Percentiles rank a stretch among this genome's conserved stretches.
Evolutionary conservation across 2,888 invertebrate genomes (phyloP).

Genomic region (Pristionchus maxplancki): DNA sequence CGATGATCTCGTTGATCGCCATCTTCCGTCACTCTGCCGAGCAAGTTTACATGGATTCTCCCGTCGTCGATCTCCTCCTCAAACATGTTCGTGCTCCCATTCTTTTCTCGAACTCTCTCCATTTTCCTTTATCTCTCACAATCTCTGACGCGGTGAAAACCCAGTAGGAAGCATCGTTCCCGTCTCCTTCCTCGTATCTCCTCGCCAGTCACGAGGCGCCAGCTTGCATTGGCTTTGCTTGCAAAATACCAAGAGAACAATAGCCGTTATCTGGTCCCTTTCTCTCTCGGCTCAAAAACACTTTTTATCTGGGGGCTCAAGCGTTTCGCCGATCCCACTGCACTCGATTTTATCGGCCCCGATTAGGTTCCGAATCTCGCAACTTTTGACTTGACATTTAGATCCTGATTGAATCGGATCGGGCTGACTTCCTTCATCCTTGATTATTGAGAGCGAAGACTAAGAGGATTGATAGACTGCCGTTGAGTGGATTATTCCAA

Average conservation of each 20-base stretch:
- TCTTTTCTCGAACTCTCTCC: background rate
- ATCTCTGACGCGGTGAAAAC: background rate
- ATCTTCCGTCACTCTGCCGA: slow-evolving; percentile 64
- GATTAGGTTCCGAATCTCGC: background rate
- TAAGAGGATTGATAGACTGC: background rate
- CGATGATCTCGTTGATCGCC: slow-evolving; percentile 62
- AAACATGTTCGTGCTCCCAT: slow-evolving; percentile 59
- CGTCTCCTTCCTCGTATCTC: background rate
- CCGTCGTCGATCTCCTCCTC: slow-evolving; percentile 68
- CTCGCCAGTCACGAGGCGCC: background rate
- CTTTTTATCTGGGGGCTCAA: background rate
- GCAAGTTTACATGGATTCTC: slow-evolving; percentile 67
- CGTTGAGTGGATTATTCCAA: background rate
- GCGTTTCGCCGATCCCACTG: background rate
- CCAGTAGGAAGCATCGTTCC: background rate
- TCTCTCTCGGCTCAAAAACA: background rate
- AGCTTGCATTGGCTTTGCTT: background rate
- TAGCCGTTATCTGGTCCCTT: background rate
- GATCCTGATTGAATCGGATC: background rate
- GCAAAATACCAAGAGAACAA: slow-evolving; percentile 22
- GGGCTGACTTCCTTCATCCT: background rate
- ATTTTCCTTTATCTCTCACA: background rate
- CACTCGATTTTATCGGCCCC: background rate
- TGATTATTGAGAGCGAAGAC: background rate
- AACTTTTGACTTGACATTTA: background rate